Evolutionary conservation across 2,113 vertebrate species (phyloP), one percentile per base, ranked within the genome.

Genomic region (Circaetus gallicus): DNA sequence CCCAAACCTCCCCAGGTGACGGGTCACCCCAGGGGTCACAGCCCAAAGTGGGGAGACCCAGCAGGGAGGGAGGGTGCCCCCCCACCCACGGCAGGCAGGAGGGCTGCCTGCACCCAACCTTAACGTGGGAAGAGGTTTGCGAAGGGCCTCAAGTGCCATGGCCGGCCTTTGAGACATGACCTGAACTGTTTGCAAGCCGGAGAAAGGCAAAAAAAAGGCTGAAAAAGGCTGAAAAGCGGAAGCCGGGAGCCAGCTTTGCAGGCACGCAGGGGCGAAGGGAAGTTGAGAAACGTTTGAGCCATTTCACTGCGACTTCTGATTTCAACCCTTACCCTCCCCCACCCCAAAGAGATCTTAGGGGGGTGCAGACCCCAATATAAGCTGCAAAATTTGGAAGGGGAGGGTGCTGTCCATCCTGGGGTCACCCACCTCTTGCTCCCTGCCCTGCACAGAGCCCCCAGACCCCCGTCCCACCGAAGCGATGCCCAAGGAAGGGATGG

Each of bases 261-360:
- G 72, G 79, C 69, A 36, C 9, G 32, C 28, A 24, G 73, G 34
- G 55, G 25, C 14, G 7, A 74, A 36, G 95, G 95, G 95, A 96
- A 97, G 92, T 89, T 89, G 86, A 91, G 93, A 87, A 97, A 92
- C 26, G 4, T 13, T 13, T 4, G n/a, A 69, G 82, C 85, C 79
- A 79, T 80, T 62, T 53, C 72, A 72, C 65, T 63, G 71, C 12
- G 59, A 70, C 86, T 96, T 71, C 74, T 81, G 83, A 81, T 80
- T 82, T 89, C 71, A 42, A 65, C 20, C 43, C 34, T 74, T 20
- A 9, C 71, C 92, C 81, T 59, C 87, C 74, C 66, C 74, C 86
- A 13, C 16, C 32, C 65, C 53, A 25, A 21, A 77, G 49, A 62
- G 72, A 20, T 11, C 40, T 29, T 40, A 20, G 42, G 28, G 42